Conservation (phyloP, 2,113 vertebrate genomes). For the Zootoca vivipara region DNA sequence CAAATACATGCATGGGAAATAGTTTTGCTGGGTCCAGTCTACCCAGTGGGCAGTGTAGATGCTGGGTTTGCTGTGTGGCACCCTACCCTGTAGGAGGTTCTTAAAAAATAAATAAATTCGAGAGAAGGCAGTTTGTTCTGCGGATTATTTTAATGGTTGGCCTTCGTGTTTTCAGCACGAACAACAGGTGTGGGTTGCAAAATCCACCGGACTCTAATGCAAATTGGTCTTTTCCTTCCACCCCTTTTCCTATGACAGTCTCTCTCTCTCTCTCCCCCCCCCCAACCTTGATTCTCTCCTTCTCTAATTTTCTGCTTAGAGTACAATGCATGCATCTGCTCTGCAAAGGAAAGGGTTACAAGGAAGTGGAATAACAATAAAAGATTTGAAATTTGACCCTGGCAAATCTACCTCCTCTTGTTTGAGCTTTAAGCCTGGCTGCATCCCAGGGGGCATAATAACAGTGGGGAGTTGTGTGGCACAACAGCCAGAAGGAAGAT, state of each 20-base stretch:
- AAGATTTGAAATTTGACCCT: constrained; percentile 24
- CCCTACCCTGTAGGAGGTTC: neutral
- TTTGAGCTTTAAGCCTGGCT: neutral
- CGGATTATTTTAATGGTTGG: neutral
- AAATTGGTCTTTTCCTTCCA: neutral
- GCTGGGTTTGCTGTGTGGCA: neutral
- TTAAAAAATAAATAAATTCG: neutral
- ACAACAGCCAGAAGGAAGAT: neutral
- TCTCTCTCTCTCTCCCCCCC: neutral
- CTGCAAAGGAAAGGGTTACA: constrained; percentile 10
- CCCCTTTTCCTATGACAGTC: neutral
- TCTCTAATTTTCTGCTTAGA: neutral
- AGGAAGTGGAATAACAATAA: constrained; percentile 3
- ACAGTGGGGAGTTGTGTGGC: neutral
- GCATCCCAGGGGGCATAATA: neutral
- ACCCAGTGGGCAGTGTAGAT: neutral
- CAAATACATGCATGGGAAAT: neutral
- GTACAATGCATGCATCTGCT: constrained; percentile 18
- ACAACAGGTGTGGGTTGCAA: neutral
- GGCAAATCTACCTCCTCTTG: neutral
- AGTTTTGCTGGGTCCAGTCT: too few species aligned
- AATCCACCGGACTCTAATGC: neutral
- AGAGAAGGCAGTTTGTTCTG: neutral
- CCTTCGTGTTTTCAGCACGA: neutral
- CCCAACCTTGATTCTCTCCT: neutral